These are phyloP conservation scores for Andrena cerasifolii DNA, from an alignment of 1,140 invertebrate species.

Conservation along the genomic window DNA sequence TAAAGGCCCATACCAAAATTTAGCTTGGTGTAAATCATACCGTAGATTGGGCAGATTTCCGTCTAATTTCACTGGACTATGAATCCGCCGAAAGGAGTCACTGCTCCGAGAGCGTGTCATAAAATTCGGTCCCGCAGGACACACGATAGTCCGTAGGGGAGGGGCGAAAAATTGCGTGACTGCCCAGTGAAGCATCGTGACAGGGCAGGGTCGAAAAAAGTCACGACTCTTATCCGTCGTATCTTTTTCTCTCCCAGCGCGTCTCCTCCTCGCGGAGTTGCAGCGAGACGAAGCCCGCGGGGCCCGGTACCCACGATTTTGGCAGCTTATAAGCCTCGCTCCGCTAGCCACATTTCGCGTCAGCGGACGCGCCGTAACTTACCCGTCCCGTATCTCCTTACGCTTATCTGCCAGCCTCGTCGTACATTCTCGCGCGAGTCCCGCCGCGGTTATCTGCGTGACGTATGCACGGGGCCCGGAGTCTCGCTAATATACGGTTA, in stretches of 20 bases:
- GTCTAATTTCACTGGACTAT: too few species aligned
- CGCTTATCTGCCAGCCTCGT: slow-evolving; percentile 66
- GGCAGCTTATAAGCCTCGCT: slow-evolving; percentile 64
- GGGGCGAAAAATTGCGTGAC: not conserved
- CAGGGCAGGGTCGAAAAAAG: slow-evolving; percentile 32
- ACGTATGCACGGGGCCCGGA: slow-evolving; percentile 64
- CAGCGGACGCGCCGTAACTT: slow-evolving; percentile 65
- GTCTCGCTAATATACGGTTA: slow-evolving; percentile 72
- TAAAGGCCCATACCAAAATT: too few species aligned
- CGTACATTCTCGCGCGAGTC: slow-evolving; percentile 56
- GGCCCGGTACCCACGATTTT: slow-evolving; percentile 49
- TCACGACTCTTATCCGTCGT: slow-evolving; percentile 36
- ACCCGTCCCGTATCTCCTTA: slow-evolving; percentile 62
- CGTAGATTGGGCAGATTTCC: too few species aligned
- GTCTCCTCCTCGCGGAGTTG: not conserved
- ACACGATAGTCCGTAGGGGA: not conserved
- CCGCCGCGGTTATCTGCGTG: slow-evolving; percentile 64
- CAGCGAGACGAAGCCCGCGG: too few species aligned
- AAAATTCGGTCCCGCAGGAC: slow-evolving; percentile 7
- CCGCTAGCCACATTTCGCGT: slow-evolving; percentile 58
- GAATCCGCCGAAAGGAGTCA: too few species aligned
- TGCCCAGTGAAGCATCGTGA: not conserved
- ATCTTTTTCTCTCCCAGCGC: slow-evolving; percentile 20
- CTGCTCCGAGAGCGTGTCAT: not conserved
- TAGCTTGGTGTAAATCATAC: too few species aligned